Percentiles rank a stretch among this genome's conserved stretches.
These are phyloP conservation scores for Gymnobelideus leadbeateri DNA, from an alignment of 2,113 vertebrate genomes.

Conservation along the genomic window DNA sequence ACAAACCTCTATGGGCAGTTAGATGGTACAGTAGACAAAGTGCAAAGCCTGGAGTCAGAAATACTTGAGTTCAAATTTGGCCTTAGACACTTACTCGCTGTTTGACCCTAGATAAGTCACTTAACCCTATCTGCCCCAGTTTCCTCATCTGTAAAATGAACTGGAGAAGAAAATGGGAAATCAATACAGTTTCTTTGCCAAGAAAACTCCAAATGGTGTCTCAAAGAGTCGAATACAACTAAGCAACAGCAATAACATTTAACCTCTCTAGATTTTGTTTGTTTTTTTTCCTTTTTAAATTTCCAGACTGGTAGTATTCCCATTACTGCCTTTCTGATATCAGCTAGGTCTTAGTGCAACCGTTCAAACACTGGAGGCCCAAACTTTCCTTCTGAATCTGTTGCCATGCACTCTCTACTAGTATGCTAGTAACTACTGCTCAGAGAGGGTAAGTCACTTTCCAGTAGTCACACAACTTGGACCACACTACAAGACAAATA, in stretches of 20 bases:
- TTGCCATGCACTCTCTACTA: conserved; percentile 28
- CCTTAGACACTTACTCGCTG: not conserved
- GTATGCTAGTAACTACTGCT: not conserved
- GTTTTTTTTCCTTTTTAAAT: not conserved
- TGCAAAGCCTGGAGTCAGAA: not conserved
- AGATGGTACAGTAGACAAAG: not conserved
- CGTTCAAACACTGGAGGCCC: not conserved
- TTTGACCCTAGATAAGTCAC: not conserved
- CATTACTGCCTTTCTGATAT: conserved; percentile 21
- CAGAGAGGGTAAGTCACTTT: not conserved
- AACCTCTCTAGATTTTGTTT: not conserved
- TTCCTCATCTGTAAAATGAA: not conserved
- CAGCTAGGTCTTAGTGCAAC: not conserved
- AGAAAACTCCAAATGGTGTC: not conserved
- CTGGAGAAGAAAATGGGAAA: not conserved
- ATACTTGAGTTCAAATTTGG: not conserved
- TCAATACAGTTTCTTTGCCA: not conserved
- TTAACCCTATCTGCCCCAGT: not conserved
- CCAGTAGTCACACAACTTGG: not conserved
- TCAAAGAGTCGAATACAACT: not conserved
- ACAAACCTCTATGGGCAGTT: not conserved
- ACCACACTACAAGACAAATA: not conserved
- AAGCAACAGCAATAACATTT: not conserved
- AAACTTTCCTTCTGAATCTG: conserved; percentile 33
- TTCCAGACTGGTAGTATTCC: not conserved